phyloP scores from a whole-genome alignment of 2,113 vertebrate species.

The human region DNA sequence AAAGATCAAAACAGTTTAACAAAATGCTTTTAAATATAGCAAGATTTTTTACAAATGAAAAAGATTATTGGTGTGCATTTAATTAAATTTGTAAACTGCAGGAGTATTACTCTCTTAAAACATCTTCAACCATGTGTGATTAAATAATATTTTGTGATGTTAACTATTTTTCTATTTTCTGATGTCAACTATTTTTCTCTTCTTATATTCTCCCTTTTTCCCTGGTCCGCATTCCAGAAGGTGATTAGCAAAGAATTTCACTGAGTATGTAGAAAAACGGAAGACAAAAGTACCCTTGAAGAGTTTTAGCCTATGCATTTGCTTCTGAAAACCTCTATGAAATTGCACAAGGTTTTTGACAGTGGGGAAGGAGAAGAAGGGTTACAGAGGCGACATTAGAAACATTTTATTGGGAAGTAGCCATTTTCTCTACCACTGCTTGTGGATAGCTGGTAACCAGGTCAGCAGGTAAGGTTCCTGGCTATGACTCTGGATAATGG shows the following conservation, averaged over 20 bases:
- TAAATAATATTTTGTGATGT: not conserved
- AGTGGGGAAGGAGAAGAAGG: not conserved
- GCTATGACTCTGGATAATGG: not conserved
- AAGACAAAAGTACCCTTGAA: not conserved
- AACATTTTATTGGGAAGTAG: not conserved
- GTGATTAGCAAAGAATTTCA: not conserved
- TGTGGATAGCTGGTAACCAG: not conserved
- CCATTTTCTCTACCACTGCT: not conserved
- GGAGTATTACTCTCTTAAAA: not conserved
- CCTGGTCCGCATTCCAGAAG: not conserved
- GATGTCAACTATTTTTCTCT: not conserved
- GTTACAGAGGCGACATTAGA: not conserved
- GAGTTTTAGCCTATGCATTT: not conserved
- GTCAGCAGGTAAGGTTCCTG: not conserved
- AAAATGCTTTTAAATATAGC: not conserved
- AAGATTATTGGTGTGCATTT: not conserved
- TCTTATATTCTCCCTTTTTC: not conserved
- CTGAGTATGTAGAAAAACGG: not conserved
- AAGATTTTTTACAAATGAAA: not conserved
- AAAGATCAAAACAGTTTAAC: not conserved
- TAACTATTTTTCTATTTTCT: not conserved
- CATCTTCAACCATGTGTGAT: not conserved
- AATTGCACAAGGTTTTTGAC: not conserved
- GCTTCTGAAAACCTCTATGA: not conserved
- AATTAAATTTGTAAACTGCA: not conserved